Evolutionary conservation across 2,888 invertebrate genomes (phyloP).

Genomic region (Tiliacea citrago): DNA sequence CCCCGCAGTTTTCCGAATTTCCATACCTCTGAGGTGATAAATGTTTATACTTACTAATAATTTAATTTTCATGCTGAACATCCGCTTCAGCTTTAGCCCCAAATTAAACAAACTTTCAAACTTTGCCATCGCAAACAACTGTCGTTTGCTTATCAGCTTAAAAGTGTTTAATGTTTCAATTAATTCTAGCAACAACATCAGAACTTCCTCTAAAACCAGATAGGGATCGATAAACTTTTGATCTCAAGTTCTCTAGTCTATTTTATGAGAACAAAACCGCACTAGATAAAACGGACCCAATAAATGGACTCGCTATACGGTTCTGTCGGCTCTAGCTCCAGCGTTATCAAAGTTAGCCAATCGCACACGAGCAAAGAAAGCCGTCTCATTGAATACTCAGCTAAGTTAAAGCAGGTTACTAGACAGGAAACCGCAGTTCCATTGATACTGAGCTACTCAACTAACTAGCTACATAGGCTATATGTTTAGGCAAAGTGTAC

Average conservation of each 20-base stretch:
- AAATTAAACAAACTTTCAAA: constrained; percentile 36
- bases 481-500: constrained; percentile 35
- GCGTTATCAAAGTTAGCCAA: constrained; percentile 48
- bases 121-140: constrained; percentile 40
- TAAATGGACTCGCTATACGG: constrained; percentile 17
- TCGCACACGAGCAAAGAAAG: constrained; percentile 68
- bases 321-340: not conserved
- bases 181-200: constrained; percentile 17
- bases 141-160: constrained; percentile 35
- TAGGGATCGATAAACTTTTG: constrained; percentile 32
- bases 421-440: constrained; percentile 81
- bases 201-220: constrained; percentile 9
- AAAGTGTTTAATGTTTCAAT: constrained; percentile 43
- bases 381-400: constrained; percentile 70
- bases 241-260: constrained; percentile 7
- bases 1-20: not conserved
- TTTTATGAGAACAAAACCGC: constrained; percentile 41
- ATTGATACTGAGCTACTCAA: constrained; percentile 69
- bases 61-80: constrained; percentile 25
- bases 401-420: constrained; percentile 68
- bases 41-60: constrained; percentile 7
- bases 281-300: constrained; percentile 14
- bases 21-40: not conserved
- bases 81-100: not conserved
- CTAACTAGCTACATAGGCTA: constrained; percentile 23